Evolutionary conservation across 1,140 invertebrate species (phyloP), one percentile per base, ranked within the genome.

Genomic region (Drosophila arawakana): DNA sequence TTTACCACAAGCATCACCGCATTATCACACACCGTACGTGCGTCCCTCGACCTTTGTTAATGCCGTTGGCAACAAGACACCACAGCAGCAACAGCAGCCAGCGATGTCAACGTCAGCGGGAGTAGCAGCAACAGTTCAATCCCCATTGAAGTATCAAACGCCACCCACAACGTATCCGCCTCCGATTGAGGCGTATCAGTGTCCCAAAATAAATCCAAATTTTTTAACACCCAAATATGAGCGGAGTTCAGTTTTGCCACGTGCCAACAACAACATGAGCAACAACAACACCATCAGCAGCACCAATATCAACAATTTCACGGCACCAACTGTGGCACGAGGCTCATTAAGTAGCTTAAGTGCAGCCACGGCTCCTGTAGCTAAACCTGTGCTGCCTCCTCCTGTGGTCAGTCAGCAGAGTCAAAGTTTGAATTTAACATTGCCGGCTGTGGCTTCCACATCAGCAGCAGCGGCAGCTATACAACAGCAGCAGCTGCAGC

Each of bases 221-320:
- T 92, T 92, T 72, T 41, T 92, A 10, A 92, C 91, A 39, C 91
- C 91, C 15, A 92, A 92, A 70, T 92, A 91, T 25, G 91, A 92
- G 44, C 73, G 91, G 3, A 77, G 68, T 46, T 80, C 69, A 47
- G 67, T 78, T 1, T 39, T 83, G 49, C 80, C 82, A 25, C 71
- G 82, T n/a, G 65, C 46, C 49, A 81, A 76, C 44, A 78, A 70
- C 65, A 74, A 69, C 10, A 34, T 37, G 47, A 35, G 37, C 66
- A 15, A 63, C 55, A 49, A 62, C 13, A 34, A 34, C 55, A 41
- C 15, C 66, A 21, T 73, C 65, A 41, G 58, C 30, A 60, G 7
- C 43, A 47, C 13, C 52, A 35, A 72, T 62, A 11, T 10, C 0
- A 44, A 46, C 4, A 73, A 35, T n/a, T 72, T 72, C 34, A 13